Percentiles rank a stretch among this genome's conserved stretches.
Conservation (phyloP, 2,888 invertebrate genomes). For the Noctua pronuba region DNA sequence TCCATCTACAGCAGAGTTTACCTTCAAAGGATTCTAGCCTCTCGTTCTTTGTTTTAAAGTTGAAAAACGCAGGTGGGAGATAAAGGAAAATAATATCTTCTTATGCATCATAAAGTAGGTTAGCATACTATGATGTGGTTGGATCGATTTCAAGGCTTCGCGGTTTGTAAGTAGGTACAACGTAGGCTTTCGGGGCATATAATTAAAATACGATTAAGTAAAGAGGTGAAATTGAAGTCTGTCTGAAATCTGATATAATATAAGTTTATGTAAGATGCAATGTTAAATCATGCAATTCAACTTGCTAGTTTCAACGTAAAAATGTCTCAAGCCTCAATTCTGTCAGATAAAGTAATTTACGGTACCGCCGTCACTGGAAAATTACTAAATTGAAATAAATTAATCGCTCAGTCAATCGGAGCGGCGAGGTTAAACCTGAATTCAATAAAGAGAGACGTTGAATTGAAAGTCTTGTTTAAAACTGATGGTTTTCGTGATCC, state of each 20-base stretch:
- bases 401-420: constrained; percentile 35
- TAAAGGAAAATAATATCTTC: constrained; percentile 70
- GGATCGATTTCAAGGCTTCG: constrained; percentile 87
- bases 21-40: constrained; percentile 49
- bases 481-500: constrained; percentile 49
- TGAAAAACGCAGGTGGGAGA: constrained; percentile 21
- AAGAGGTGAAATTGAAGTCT: constrained; percentile 4
- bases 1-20: constrained; percentile 33
- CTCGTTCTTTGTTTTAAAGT: constrained; percentile 50
- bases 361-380: constrained; percentile 28
- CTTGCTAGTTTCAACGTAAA: constrained; percentile 7
- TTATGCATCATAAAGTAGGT: constrained; percentile 75
- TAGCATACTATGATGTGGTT: constrained; percentile 84
- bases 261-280: constrained; percentile 22
- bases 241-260: neutral
- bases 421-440: constrained; percentile 37
- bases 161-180: constrained; percentile 73
- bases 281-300: constrained; percentile 1
- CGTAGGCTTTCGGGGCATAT: constrained; percentile 74
- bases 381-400: constrained; percentile 47
- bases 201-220: constrained; percentile 61
- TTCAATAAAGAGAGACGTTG: constrained; percentile 39
- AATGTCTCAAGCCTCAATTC: constrained; percentile 13
- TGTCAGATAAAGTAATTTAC: constrained; percentile 33
- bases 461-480: constrained; percentile 43